Conservation (phyloP, 2,113 vertebrate species). For the Nothobranchius kuhntae region DNA sequence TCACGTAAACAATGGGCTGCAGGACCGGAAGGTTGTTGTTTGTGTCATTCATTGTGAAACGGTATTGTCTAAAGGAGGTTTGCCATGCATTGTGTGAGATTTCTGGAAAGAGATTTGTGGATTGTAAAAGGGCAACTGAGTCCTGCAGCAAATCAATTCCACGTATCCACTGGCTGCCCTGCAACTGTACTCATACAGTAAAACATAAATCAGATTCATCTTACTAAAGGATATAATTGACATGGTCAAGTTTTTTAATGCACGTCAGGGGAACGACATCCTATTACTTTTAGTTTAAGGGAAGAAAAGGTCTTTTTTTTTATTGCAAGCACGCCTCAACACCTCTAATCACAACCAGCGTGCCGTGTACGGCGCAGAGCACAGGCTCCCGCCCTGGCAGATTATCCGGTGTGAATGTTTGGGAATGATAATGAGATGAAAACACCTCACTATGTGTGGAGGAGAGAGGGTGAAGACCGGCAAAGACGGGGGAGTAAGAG, state of each 20-base stretch:
- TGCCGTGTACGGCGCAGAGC: conserved; percentile 61
- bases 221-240: conserved; percentile 44
- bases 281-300: conserved; percentile 36
- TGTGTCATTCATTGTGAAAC: conserved; percentile 49
- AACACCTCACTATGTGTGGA: conserved; percentile 71
- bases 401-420: conserved; percentile 78
- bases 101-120: conserved; percentile 58
- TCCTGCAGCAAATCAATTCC: conserved; percentile 56
- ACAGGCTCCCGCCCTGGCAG: conserved; percentile 65
- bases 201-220: conserved; percentile 27
- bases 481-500: conserved; percentile 38
- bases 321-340: conserved; percentile 55
- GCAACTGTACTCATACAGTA: conserved; percentile 38
- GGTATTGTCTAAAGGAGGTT: conserved; percentile 61
- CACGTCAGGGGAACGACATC: conserved; percentile 28
- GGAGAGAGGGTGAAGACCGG: conserved; percentile 65
- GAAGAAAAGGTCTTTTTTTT: conserved; percentile 47
- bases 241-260: conserved; percentile 31
- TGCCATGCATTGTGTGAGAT: conserved; percentile 52
- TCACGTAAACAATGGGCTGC: conserved; percentile 61
- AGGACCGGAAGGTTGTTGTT: conserved; percentile 43
- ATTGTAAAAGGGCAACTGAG: conserved; percentile 58
- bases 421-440: conserved; percentile 81
- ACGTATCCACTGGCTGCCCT: conserved; percentile 36
- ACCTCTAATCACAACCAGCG: conserved; percentile 63